phyloP scores from a whole-genome alignment of 92 coral and sea anemone species.

The Palythoa grandis region DNA sequence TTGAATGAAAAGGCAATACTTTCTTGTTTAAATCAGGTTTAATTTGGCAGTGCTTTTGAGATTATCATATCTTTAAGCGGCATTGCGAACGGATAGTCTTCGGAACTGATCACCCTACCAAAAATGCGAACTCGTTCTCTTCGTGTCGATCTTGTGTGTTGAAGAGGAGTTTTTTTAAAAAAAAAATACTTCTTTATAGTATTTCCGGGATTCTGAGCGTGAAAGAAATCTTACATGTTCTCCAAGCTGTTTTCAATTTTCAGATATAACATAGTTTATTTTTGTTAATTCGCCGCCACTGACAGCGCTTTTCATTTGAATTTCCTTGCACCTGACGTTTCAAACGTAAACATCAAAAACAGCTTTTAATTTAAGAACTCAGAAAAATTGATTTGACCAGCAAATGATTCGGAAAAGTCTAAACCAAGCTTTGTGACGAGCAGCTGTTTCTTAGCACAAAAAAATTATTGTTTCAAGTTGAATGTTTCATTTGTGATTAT shows the following conservation, averaged over 20 bases:
- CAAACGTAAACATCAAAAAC: constrained; percentile 4
- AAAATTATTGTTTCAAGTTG: neutral
- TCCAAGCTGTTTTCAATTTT: neutral
- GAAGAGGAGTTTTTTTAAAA: too few species aligned
- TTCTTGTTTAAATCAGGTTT: too few species aligned
- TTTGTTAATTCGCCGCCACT: neutral
- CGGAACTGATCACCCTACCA: too few species aligned
- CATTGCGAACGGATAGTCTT: too few species aligned
- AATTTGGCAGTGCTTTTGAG: too few species aligned
- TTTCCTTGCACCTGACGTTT: constrained; percentile 13
- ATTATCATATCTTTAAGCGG: too few species aligned
- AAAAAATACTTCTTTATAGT: neutral
- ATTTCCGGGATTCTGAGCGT: neutral
- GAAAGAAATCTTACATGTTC: neutral
- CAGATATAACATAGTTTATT: neutral
- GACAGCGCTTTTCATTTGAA: neutral
- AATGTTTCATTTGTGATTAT: too few species aligned
- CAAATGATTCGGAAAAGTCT: neutral
- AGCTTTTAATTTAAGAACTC: neutral
- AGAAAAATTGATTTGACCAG: neutral
- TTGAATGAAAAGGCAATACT: too few species aligned
- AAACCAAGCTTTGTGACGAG: neutral
- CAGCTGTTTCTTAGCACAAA: neutral
- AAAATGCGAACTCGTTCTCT: too few species aligned
- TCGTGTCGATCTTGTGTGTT: neutral